A percentile compares a stretch with the other conserved stretches of the same genome.
Conservation (phyloP, 2,888 invertebrate species). For the Apamea anceps region DNA sequence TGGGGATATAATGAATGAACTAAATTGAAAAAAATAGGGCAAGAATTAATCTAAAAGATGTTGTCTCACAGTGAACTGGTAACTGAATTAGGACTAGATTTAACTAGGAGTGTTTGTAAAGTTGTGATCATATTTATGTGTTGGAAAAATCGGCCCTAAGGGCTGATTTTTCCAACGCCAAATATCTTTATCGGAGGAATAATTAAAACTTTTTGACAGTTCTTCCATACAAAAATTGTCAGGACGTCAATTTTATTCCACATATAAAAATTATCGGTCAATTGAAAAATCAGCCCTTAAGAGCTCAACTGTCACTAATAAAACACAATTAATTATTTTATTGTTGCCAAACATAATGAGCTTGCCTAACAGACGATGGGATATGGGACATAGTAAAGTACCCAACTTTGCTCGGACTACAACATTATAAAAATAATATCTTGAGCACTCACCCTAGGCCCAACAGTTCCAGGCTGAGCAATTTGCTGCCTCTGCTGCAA, state of each 20-base stretch:
- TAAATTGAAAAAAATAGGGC: neutral
- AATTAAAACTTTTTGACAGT: no score
- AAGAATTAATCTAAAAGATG: neutral
- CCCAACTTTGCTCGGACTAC: neutral
- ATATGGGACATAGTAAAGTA: neutral
- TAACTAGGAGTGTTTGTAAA: neutral
- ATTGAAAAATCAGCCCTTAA: no score
- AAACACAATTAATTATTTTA: no score
- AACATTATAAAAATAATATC: neutral
- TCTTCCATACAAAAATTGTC: no score
- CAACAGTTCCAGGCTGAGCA: slow-evolving; percentile 88
- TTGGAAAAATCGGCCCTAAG: neutral
- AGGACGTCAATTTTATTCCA: no score
- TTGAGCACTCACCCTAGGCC: slow-evolving; percentile 83
- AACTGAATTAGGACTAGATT: neutral
- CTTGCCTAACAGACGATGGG: no score
- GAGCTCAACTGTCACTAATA: no score
- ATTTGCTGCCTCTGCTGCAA: slow-evolving; percentile 88
- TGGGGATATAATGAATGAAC: slow-evolving; percentile 55
- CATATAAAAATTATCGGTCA: no score
- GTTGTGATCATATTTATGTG: neutral
- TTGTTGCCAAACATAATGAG: no score
- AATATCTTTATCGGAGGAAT: no score
- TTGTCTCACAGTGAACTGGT: neutral
- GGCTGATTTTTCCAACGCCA: no score